Percentiles rank a stretch among this genome's conserved stretches.
phyloP scores from a whole-genome alignment of 2,888 invertebrate genomes.

The Idaea aversata region DNA sequence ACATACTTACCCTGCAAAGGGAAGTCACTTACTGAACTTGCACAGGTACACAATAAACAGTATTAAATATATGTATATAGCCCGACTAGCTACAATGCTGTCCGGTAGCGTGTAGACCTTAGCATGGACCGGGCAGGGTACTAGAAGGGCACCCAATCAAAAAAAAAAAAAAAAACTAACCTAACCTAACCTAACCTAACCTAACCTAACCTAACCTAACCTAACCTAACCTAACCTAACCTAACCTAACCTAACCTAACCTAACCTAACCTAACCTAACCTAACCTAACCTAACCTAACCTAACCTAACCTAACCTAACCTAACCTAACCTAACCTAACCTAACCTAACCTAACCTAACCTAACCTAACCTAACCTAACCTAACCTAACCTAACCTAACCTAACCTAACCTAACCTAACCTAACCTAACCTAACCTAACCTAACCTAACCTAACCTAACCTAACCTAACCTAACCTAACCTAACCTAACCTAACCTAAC shows the following conservation, averaged over 20 bases:
- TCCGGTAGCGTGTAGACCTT: too few relatives aligned
- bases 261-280: conserved; percentile 20
- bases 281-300: too few relatives aligned
- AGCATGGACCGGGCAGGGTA: too few relatives aligned
- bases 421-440: conserved; percentile 27
- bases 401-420: conserved; percentile 29
- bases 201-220: conserved; percentile 13
- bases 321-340: conserved; percentile 17
- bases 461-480: conserved; percentile 27
- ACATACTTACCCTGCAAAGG: too few relatives aligned
- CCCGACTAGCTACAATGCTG: too few relatives aligned
- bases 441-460: conserved; percentile 26
- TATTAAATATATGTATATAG: too few relatives aligned
- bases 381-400: conserved; percentile 24
- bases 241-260: conserved; percentile 21
- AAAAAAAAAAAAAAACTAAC: too few relatives aligned
- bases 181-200: conserved; percentile 13
- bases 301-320: too few relatives aligned
- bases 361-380: conserved; percentile 29
- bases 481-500: conserved; percentile 29
- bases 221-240: conserved; percentile 13
- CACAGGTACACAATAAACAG: too few relatives aligned
- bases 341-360: conserved; percentile 23
- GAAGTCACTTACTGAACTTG: too few relatives aligned
- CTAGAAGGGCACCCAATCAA: too few relatives aligned